Evolutionary conservation across 2,888 invertebrate species (phyloP).

Genomic region (Andricus curvator): DNA sequence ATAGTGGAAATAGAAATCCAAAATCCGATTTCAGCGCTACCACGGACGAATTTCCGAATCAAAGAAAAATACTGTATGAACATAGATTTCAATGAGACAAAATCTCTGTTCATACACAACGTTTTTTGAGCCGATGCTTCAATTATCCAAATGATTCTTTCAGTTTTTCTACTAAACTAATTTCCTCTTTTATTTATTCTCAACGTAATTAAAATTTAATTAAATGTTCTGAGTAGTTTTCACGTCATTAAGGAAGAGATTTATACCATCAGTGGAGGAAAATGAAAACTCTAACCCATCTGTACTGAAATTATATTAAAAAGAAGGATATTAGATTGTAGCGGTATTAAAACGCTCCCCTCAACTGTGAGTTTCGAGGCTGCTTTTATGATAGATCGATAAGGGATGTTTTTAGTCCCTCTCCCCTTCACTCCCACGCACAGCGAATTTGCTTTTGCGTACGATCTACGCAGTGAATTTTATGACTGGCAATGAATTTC

Average conservation of each 20-base stretch:
- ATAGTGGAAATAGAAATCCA: too few relatives aligned
- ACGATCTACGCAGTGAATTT: not conserved
- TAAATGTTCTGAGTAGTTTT: not conserved
- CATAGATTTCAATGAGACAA: too few relatives aligned
- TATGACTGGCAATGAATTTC: not conserved
- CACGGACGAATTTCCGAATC: too few relatives aligned
- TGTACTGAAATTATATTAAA: not conserved
- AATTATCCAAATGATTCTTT: too few relatives aligned
- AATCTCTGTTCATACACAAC: too few relatives aligned
- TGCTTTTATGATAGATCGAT: conserved; percentile 37
- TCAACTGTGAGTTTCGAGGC: conserved; percentile 13
- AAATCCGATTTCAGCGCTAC: too few relatives aligned
- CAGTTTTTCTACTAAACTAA: too few relatives aligned
- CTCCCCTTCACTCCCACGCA: not conserved
- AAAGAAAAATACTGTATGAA: too few relatives aligned
- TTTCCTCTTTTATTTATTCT: not conserved
- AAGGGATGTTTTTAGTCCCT: conserved; percentile 36
- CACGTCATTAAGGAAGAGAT: not conserved
- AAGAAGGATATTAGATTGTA: not conserved
- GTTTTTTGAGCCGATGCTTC: too few relatives aligned
- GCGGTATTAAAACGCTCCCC: not conserved
- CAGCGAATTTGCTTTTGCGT: conserved; percentile 20
- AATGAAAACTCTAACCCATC: not conserved
- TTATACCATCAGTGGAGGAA: not conserved
- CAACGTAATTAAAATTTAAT: too few relatives aligned